Evolutionary conservation across 1,140 invertebrate genomes (phyloP).

Genomic region (Harlomillsia oculata): DNA sequence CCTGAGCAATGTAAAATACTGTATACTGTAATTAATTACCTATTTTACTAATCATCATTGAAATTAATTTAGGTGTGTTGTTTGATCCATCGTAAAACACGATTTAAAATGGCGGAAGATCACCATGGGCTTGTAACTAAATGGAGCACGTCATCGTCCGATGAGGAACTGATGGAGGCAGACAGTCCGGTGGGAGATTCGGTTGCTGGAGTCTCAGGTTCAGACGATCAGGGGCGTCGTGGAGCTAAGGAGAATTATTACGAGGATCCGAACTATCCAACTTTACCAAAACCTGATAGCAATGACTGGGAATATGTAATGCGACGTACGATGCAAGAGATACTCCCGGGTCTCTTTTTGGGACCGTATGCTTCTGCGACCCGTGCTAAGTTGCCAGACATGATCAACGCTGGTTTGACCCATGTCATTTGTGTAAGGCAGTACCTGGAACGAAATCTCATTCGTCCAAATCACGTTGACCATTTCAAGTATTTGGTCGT

Average conservation of each 20-base stretch:
- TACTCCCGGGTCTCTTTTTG: constrained; percentile 57
- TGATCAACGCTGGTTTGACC: constrained; percentile 46
- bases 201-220: not conserved
- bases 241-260: constrained; percentile 1
- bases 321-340: constrained; percentile 47
- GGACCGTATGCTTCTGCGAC: constrained; percentile 37
- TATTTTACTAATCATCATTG: too few relatives aligned
- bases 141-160: not conserved
- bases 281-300: constrained; percentile 10
- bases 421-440: constrained; percentile 62
- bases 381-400: not conserved
- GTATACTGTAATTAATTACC: too few relatives aligned
- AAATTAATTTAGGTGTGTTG: too few relatives aligned
- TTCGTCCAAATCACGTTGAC: constrained; percentile 57
- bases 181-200: not conserved
- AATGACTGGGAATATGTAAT: constrained; percentile 25
- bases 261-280: constrained; percentile 13
- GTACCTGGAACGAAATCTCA: constrained; percentile 53
- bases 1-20: too few relatives aligned
- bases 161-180: constrained; percentile 3
- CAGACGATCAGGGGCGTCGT: not conserved
- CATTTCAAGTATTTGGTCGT: constrained; percentile 46
- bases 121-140: not conserved
- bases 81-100: too few relatives aligned
- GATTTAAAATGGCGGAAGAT: too few relatives aligned